Conservation (phyloP, 1,140 invertebrate species). For the Drosophila bocki region DNA sequence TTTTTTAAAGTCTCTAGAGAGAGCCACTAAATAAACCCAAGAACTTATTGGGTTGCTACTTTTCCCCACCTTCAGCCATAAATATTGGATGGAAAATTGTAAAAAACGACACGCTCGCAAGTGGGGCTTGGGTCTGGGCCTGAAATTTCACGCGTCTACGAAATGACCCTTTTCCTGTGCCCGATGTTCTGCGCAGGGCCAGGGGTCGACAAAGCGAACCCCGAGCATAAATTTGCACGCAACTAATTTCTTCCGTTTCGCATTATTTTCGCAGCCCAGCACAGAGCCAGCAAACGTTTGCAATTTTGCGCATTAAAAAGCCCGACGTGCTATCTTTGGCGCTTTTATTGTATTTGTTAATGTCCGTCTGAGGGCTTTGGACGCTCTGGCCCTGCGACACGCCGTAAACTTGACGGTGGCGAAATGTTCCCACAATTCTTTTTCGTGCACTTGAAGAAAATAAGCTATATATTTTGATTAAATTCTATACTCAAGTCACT, state of each 20-base stretch:
- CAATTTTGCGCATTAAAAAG: constrained; percentile 84
- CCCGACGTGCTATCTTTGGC: constrained; percentile 82
- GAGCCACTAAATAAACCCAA: constrained; percentile 8
- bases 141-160: constrained; percentile 77
- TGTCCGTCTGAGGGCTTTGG: constrained; percentile 60
- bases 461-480: too few species aligned
- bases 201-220: constrained; percentile 41
- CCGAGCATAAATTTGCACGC: constrained; percentile 81
- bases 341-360: constrained; percentile 83
- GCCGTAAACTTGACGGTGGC: constrained; percentile 76
- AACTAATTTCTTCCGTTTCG: constrained; percentile 84
- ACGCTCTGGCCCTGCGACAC: constrained; percentile 20
- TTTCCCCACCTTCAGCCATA: constrained; percentile 15
- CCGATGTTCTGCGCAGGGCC: constrained; percentile 25
- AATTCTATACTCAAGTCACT: too few species aligned
- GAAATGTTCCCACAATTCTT: constrained; percentile 26
- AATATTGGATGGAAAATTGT: constrained; percentile 48
- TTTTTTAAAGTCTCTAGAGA: constrained; percentile 18
- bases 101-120: constrained; percentile 25
- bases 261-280: constrained; percentile 77
- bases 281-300: constrained; percentile 60
- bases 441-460: constrained; percentile 5
- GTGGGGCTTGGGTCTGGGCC: constrained; percentile 33
- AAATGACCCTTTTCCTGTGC: constrained; percentile 78
- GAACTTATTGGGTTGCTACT: constrained; percentile 18